Evolutionary conservation across 2,888 invertebrate species (phyloP).

Genomic region (Pseudolycoriella hygida): DNA sequence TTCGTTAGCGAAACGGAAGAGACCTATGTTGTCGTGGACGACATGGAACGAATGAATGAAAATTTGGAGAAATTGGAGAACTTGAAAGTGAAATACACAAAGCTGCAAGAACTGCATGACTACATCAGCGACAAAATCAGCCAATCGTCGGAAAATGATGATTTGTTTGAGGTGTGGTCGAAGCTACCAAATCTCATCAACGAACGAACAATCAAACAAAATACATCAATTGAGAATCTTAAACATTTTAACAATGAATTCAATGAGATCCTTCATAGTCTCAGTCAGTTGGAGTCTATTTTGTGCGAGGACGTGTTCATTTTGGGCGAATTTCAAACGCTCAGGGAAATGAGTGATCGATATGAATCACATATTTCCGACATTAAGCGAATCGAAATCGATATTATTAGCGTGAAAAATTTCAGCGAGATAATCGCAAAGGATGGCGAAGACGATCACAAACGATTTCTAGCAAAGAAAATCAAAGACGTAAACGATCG

Average conservation of each 20-base stretch:
- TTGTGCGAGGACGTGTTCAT: constrained; percentile 13
- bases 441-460: constrained; percentile 20
- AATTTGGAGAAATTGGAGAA: constrained; percentile 21
- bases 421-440: constrained; percentile 27
- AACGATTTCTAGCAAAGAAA: constrained; percentile 17
- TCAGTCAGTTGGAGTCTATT: constrained; percentile 11
- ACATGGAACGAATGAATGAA: constrained; percentile 20
- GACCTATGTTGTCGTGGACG: constrained; percentile 19
- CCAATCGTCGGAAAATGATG: constrained; percentile 14
- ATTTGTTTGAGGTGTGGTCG: constrained; percentile 21
- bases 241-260: constrained; percentile 27
- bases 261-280: constrained; percentile 16
- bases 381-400: constrained; percentile 26
- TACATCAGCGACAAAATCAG: background rate
- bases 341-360: constrained; percentile 9
- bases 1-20: constrained; percentile 16
- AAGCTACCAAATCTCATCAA: constrained; percentile 22
- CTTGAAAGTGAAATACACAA: constrained; percentile 18
- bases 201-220: constrained; percentile 26
- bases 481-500: constrained; percentile 21
- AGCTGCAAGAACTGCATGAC: constrained; percentile 12
- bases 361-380: constrained; percentile 19
- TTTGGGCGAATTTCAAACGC: constrained; percentile 15
- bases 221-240: constrained; percentile 26
- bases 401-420: constrained; percentile 27